Conservation (phyloP, 2,888 invertebrate species). For the Monoplex corrugatus region DNA sequence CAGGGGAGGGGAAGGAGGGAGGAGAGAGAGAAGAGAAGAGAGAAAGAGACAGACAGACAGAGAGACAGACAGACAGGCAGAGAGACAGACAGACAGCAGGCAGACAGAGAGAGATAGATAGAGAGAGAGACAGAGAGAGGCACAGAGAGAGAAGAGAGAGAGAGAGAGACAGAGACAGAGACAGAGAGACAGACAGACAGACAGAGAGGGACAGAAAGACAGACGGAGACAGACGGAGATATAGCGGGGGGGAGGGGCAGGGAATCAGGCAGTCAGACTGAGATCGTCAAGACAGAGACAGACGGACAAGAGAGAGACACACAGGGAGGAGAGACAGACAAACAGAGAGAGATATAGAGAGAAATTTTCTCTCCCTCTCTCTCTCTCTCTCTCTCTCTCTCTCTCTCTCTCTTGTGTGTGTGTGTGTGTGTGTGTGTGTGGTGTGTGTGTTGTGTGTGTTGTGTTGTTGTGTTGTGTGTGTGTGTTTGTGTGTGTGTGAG, state of each 20-base stretch:
- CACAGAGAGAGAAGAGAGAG: not conserved
- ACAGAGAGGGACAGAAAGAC: not conserved
- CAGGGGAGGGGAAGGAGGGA: not conserved
- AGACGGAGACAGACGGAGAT: conserved; percentile 8
- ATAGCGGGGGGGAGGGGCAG: not conserved
- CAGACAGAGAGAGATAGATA: not conserved
- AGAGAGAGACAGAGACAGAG: not conserved
- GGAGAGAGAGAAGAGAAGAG: not conserved
- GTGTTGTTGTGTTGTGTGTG: too few species aligned
- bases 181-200: not conserved
- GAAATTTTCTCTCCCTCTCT: not conserved
- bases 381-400: too few species aligned
- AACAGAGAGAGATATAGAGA: conserved; percentile 5
- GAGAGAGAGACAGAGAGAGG: not conserved
- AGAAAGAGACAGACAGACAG: not conserved
- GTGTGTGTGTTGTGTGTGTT: too few species aligned
- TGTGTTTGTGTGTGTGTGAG: not conserved
- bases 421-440: too few species aligned
- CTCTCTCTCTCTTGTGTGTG: too few species aligned
- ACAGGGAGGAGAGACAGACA: not conserved
- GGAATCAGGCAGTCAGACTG: too few species aligned
- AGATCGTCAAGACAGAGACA: conserved; percentile 12
- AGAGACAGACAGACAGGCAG: too few species aligned
- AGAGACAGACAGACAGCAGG: too few species aligned
- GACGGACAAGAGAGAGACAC: conserved; percentile 1